Base-by-base conservation (phyloP, 2,113 vertebrate species). In the Dicerorhinus sumatrensis region DNA sequence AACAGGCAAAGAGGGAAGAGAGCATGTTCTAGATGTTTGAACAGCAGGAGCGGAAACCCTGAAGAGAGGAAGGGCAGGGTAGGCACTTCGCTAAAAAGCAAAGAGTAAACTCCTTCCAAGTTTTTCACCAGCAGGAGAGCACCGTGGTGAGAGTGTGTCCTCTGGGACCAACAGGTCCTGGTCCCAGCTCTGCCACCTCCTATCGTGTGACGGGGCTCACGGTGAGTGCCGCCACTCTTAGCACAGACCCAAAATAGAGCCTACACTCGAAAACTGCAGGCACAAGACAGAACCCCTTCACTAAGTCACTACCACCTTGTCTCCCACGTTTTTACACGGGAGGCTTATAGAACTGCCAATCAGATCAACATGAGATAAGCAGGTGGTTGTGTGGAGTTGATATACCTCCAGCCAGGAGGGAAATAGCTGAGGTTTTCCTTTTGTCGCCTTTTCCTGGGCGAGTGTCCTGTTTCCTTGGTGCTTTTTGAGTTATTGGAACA, bases 361-460 rank as follows among this genome's bases (percentile, higher is more conserved):
- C 6, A 46, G 51, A 12, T 46, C 10, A 2, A 2, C 27, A 0
- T 1, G 36, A 2, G 27, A 5, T 11, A 0, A 42, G 33, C 54
- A 70, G 13, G 10, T 1, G 8, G 79, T 1, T 3, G 8, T 5
- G 14, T 42, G 1, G 0, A 7, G 33, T 12, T 14, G 42, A 7
- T 20, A 8, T 1, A 3, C 63, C 17, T 48, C 27, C n/a, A 77
- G 70, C 46, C 89, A 3, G 16, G 46, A 25, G 36, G 69, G 14
- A 33, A 2, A 10, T 3, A 1, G 0, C n/a, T 11, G 27, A 67
- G 25, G 11, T 16, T 4, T 88, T 46, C 27, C 29, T 48, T 51
- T 23, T 1, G 10, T 14, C 60, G 46, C 25, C 58, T 51, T 9
- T 27, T 21, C 27, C 65, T 8, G 67, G 65, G 67, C 3, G 8